A percentile compares a stretch with the other conserved stretches of the same genome.
Evolutionary conservation across 2,888 invertebrate species (phyloP).

Genomic region (Spisula solida): DNA sequence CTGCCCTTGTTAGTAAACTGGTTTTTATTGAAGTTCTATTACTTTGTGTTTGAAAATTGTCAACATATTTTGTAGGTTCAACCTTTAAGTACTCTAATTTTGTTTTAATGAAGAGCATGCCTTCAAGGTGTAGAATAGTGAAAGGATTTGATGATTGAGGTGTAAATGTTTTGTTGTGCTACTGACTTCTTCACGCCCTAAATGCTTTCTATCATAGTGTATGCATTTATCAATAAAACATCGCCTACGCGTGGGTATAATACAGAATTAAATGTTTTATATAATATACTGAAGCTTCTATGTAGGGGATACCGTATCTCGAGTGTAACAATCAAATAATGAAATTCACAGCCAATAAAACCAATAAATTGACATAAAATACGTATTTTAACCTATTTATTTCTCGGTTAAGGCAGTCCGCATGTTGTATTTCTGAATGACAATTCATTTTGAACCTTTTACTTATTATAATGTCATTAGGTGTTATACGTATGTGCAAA

Average conservation of each 20-base stretch:
- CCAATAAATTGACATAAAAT: no score
- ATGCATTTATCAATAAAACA: slow-evolving; percentile 15
- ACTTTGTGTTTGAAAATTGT: no score
- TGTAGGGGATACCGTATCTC: slow-evolving; percentile 3
- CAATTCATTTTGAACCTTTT: no score
- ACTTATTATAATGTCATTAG: no score
- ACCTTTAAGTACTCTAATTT: not conserved
- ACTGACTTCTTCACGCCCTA: not conserved
- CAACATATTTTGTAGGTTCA: not conserved
- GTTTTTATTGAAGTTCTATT: no score
- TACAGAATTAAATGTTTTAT: not conserved
- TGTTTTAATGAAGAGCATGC: not conserved
- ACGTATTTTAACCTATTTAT: no score
- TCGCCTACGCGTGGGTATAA: not conserved
- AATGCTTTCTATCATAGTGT: not conserved
- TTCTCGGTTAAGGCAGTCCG: no score
- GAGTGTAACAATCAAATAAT: not conserved
- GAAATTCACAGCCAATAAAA: not conserved
- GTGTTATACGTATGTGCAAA: no score
- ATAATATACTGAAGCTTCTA: slow-evolving; percentile 5
- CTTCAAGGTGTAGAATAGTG: not conserved
- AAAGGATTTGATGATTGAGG: not conserved
- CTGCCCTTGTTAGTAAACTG: no score
- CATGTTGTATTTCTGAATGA: no score
- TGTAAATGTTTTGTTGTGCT: not conserved